A percentile compares a stretch with the other conserved stretches of the same genome.
These are phyloP conservation scores for Paramormyrops hopkinsi DNA, from an alignment of 2,797 vertebrate species.

Conservation along the genomic window DNA sequence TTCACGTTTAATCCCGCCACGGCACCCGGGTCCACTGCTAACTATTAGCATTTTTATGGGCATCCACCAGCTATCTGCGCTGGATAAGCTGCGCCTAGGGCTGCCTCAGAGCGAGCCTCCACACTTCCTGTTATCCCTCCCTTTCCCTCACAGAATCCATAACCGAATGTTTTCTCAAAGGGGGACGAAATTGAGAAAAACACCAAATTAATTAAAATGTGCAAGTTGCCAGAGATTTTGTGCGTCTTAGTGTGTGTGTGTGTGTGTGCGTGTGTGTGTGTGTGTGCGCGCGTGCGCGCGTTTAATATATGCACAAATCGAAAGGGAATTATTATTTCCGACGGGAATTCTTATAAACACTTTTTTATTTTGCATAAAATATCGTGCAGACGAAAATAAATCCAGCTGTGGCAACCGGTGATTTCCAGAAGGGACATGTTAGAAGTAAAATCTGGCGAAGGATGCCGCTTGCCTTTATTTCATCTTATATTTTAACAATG, in stretches of 20 bases:
- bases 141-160: neutral
- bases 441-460: neutral
- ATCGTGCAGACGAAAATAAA: neutral
- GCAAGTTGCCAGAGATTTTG: neutral
- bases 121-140: neutral
- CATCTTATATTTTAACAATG: neutral
- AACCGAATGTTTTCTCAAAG: neutral
- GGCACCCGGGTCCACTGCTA: conserved; percentile 25
- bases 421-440: neutral
- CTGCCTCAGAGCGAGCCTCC: neutral
- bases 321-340: neutral
- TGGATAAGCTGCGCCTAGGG: conserved; percentile 22
- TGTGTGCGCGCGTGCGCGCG: neutral
- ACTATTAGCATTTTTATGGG: conserved; percentile 42
- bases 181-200: neutral
- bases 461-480: neutral
- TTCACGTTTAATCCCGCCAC: conserved; percentile 24
- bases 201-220: neutral
- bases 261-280: neutral
- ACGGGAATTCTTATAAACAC: neutral
- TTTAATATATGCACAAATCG: neutral
- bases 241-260: neutral
- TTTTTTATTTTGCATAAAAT: neutral
- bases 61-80: conserved; percentile 30
- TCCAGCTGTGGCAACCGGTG: neutral